Conservation (phyloP, 2,113 vertebrate species). For the Colossoma macropomum region DNA sequence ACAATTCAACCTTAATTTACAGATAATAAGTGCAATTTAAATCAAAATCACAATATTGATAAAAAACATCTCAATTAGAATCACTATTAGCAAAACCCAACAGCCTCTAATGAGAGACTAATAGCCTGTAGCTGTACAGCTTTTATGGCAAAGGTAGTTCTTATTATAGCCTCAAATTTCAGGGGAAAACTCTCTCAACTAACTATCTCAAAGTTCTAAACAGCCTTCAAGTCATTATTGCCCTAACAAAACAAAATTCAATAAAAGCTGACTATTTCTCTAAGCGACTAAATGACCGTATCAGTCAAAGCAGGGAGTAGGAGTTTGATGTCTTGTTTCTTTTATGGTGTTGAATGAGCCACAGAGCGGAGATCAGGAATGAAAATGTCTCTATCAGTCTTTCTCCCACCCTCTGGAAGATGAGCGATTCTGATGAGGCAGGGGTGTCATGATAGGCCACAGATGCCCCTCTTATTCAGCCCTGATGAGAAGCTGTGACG, state of each 20-base stretch:
- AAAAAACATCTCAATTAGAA: too few relatives aligned
- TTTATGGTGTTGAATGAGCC: constrained; percentile 6
- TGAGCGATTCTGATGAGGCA: constrained; percentile 5
- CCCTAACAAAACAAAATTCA: neutral
- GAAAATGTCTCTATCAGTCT: neutral
- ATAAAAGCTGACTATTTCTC: neutral
- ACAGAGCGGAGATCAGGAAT: neutral
- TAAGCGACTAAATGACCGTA: neutral
- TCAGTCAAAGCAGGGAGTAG: neutral
- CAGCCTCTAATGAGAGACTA: too few relatives aligned
- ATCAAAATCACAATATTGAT: too few relatives aligned
- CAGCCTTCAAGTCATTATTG: neutral
- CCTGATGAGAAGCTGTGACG: constrained; percentile 18
- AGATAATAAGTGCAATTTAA: too few relatives aligned
- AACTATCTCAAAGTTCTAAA: neutral
- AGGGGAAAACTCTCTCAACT: neutral
- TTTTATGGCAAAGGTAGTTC: too few relatives aligned
- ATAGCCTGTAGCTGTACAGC: neutral
- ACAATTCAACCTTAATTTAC: too few relatives aligned
- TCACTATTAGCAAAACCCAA: too few relatives aligned
- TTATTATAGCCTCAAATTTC: neutral
- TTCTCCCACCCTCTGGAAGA: neutral
- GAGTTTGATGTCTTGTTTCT: neutral
- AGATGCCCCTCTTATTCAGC: constrained; percentile 36
- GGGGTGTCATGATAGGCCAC: constrained; percentile 26